Base-by-base conservation (phyloP, 2,797 vertebrate species). In the Morelia viridis region DNA sequence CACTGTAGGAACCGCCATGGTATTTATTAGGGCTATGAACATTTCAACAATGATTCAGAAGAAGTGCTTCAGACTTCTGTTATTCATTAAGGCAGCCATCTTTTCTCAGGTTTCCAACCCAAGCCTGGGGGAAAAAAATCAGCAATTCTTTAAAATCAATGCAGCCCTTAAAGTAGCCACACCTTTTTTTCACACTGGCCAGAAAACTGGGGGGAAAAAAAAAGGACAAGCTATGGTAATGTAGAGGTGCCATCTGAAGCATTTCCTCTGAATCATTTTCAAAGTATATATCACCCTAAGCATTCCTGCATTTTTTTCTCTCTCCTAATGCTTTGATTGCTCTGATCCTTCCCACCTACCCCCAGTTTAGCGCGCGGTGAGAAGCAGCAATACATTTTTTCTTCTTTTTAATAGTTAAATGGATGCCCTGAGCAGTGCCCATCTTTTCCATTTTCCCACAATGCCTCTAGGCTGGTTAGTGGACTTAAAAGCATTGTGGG, bases 161-260 rank as follows among this genome's bases (percentile, higher is more conserved):
- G 11, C 46, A 50, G 26, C 41, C 10, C 22, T 83, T 71, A n/a
- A 24, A 83, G 22, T 3, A 12, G 50, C 50, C 83, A 53, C 2
- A 50, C 24, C 50, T 53, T 85, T 85, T 64, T 8, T 8, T 56
- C 83, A 28, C 50, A 85, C 28, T 41, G 3, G 68, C 68, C 31
- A 35, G 5, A 71, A 17, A 71, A 35, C 3, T 0, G 24, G 50
- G 26, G 1, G 3, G 22, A 1, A 19, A 24, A 10, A 0, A 1
- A 10, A 0, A 13, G 46, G 80, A 53, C 10, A 56, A 28, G 13
- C 26, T 85, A 13, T 15, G 17, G 8, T 76, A 76, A 76, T 76
- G 35, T 22, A 76, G 8, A 9, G 71, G 0, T 76, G 2, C 68
- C 19, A 15, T 41, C 17, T 41, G 35, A 76, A 76, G 35, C 71